phyloP scores from a whole-genome alignment of 2,113 vertebrate genomes.

The Eidolon helvum region DNA sequence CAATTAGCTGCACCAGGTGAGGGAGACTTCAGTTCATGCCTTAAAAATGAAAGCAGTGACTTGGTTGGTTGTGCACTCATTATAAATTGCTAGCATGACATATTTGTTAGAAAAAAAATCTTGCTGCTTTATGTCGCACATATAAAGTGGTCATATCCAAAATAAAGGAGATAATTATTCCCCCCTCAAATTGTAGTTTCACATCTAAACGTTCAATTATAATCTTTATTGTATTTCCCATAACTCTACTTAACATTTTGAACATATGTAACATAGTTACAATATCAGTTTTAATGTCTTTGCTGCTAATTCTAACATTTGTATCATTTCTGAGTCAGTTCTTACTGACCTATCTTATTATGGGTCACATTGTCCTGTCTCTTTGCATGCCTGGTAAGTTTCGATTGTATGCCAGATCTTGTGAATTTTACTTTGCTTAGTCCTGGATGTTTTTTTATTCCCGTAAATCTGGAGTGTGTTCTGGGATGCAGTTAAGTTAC shows the following conservation, averaged over 20 bases:
- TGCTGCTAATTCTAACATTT: background rate
- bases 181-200: background rate
- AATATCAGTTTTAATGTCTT: background rate
- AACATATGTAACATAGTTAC: background rate
- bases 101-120: background rate
- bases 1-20: background rate
- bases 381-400: background rate
- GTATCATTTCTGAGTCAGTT: background rate
- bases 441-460: background rate
- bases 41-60: background rate
- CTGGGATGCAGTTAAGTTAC: background rate
- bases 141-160: background rate
- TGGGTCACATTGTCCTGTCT: background rate
- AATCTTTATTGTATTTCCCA: background rate
- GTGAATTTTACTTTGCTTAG: background rate
- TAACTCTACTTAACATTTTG: background rate
- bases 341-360: background rate
- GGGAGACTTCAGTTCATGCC: background rate
- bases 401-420: background rate
- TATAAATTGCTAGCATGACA: conserved; percentile 27
- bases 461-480: background rate
- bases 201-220: background rate
- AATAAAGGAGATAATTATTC: conserved; percentile 12
- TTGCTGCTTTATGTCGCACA: background rate
- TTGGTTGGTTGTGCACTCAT: background rate